Evolutionary conservation across 2,113 vertebrate genomes (phyloP), one percentile per base, ranked within the genome.

Genomic region (Chlorocebus sabaeus): DNA sequence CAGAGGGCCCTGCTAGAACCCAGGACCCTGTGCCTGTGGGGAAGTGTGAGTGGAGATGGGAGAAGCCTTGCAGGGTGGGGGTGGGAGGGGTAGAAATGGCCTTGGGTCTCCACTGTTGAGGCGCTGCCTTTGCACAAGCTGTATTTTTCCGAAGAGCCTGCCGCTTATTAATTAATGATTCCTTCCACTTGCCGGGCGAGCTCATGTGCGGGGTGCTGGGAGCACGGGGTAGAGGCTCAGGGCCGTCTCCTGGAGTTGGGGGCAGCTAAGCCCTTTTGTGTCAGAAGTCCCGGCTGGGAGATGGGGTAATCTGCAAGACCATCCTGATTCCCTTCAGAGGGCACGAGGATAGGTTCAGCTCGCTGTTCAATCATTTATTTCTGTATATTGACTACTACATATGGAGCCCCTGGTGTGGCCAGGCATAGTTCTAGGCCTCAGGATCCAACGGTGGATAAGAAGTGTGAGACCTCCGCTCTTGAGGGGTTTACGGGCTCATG

Each of bases 281-380:
- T 82, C 59, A 23, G 59, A 35, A n/a, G 18, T 43, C 35, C 48
- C 5, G 2, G 55, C 16, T 11, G 14, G 59, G 18, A 25, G 11
- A 22, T 55, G 16, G 3, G 13, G 13, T 64, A 32, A 3, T 90
- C 73, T 67, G 73, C 61, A 75, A 73, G 64, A 25, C 57, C 9
- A 25, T 17, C 64, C 43, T 4, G 1, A 78, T 57, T 27, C 20
- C 45, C 40, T 57, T 68, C 75, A 16, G 38, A 76, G 61, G 52
- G 3, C 2, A 10, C 0, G 0, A 16, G 14, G 68, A 16, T 14
- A 20, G 0, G 2, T 30, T 32, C 38, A 6, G 23, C 8, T 61
- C 8, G 70, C 73, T n/a, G 6, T 0, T 1, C 32, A 3, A 0
- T 45, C 68, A 3, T 40, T 22, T 17, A 1, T 35, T 22, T 6